A percentile compares a stretch with the other conserved stretches of the same genome.
Evolutionary conservation across 2,888 invertebrate genomes (phyloP).

Genomic region (Lypha dubia): DNA sequence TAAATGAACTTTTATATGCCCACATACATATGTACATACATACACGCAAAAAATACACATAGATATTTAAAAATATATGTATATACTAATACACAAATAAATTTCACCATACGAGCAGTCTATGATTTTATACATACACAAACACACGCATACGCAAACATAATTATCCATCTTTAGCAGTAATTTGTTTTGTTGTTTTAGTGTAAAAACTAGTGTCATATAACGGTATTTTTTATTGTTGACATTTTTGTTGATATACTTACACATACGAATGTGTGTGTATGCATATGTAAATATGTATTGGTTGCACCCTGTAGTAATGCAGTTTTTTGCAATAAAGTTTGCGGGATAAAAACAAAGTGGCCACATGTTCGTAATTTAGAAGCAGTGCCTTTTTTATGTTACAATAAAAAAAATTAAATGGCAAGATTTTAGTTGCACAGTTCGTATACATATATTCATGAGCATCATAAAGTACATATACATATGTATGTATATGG

Average conservation of each 20-base stretch:
- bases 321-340: slow-evolving; percentile 18
- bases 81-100: slow-evolving; percentile 1
- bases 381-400: no score
- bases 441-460: no score
- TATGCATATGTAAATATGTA: neutral
- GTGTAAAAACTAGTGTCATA: slow-evolving; percentile 1
- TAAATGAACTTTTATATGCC: neutral
- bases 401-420: no score
- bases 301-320: slow-evolving; percentile 39
- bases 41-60: neutral
- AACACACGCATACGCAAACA: neutral
- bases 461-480: no score
- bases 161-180: neutral
- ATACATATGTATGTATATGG: no score
- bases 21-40: neutral
- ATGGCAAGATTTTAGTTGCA: no score
- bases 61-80: neutral
- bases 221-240: slow-evolving; percentile 49
- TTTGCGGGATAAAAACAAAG: slow-evolving; percentile 1
- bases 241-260: slow-evolving; percentile 12
- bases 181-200: slow-evolving; percentile 4
- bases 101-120: neutral
- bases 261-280: neutral
- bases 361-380: slow-evolving; percentile 32
- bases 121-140: neutral